Evolutionary conservation across 23 tunicate genomes (phyloP).

Genomic region (Trididemnum clinides): DNA sequence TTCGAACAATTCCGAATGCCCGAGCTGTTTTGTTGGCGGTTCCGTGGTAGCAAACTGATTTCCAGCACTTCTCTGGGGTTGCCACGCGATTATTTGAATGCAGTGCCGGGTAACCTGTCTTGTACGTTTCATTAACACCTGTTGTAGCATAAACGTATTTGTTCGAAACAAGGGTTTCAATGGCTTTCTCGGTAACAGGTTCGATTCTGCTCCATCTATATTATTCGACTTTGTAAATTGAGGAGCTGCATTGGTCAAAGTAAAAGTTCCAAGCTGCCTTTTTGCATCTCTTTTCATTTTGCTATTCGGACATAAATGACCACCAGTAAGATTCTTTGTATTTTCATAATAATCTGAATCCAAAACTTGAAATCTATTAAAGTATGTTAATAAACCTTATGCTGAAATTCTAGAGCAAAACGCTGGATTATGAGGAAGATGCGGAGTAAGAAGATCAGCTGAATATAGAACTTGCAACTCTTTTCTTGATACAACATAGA

Average conservation of each 20-base stretch:
- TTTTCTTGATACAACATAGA: no score
- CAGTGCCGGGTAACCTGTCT: not conserved
- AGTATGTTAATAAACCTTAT: conserved; percentile 2
- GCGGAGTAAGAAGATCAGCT: no score
- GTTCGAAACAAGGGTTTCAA: conserved; percentile 38
- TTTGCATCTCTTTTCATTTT: conserved; percentile 63
- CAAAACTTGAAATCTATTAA: conserved; percentile 64
- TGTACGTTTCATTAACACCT: conserved; percentile 50
- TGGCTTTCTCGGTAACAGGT: conserved; percentile 48
- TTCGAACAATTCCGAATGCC: conserved; percentile 69
- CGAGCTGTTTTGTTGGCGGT: conserved; percentile 42
- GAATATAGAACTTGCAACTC: no score
- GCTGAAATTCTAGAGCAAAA: conserved; percentile 45
- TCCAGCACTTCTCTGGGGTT: conserved; percentile 87
- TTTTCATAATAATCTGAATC: conserved; percentile 71
- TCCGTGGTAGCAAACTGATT: conserved; percentile 93
- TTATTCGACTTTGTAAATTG: conserved; percentile 71
- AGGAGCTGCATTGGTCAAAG: conserved; percentile 97
- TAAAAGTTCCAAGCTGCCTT: conserved; percentile 73
- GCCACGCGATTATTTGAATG: conserved; percentile 49
- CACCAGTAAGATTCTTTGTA: conserved; percentile 62
- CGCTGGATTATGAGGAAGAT: conserved; percentile 28
- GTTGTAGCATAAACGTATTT: conserved; percentile 69
- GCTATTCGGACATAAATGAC: conserved; percentile 87
- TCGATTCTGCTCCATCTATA: conserved; percentile 75